phyloP scores from a whole-genome alignment of 2,888 invertebrate species.

The Rhorus exstirpatorius region DNA sequence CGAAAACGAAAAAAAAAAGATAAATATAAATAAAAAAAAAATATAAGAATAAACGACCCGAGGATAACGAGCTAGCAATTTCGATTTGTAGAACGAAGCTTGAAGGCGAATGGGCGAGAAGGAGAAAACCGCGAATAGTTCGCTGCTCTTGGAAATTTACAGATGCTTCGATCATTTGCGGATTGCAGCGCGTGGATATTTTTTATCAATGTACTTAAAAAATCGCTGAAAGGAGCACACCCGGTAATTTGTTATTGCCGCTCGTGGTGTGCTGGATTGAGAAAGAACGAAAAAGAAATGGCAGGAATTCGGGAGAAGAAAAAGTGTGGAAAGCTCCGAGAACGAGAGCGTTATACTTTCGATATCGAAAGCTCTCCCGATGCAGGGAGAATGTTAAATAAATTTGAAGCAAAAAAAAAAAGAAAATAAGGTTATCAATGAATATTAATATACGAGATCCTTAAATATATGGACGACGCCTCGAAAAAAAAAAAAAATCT shows the following conservation, averaged over 20 bases:
- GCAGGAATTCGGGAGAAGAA: background rate
- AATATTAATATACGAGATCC: constrained; percentile 40
- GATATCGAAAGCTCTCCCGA: constrained; percentile 33
- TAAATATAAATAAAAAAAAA: background rate
- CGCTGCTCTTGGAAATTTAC: too few relatives aligned
- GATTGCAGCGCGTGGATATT: constrained; percentile 79
- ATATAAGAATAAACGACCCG: constrained; percentile 22
- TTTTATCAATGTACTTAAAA: constrained; percentile 82
- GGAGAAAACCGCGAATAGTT: constrained; percentile 57
- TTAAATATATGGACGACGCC: constrained; percentile 51
- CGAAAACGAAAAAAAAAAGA: constrained; percentile 8
- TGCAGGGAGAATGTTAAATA: constrained; percentile 30
- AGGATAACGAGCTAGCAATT: constrained; percentile 8
- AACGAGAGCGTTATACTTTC: constrained; percentile 30
- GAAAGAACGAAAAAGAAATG: constrained; percentile 8
- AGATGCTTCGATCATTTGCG: constrained; percentile 74
- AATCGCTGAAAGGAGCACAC: constrained; percentile 72
- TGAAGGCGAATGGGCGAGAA: constrained; percentile 27
- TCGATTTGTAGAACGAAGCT: constrained; percentile 18
- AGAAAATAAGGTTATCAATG: too few relatives aligned
- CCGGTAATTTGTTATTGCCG: constrained; percentile 58
- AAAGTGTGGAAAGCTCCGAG: background rate
- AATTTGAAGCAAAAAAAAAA: too few relatives aligned
- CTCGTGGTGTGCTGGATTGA: constrained; percentile 33
- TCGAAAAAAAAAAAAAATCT: constrained; percentile 37